Evolutionary conservation across 2,888 invertebrate species (phyloP).

Genomic region (Trichacis sp.): DNA sequence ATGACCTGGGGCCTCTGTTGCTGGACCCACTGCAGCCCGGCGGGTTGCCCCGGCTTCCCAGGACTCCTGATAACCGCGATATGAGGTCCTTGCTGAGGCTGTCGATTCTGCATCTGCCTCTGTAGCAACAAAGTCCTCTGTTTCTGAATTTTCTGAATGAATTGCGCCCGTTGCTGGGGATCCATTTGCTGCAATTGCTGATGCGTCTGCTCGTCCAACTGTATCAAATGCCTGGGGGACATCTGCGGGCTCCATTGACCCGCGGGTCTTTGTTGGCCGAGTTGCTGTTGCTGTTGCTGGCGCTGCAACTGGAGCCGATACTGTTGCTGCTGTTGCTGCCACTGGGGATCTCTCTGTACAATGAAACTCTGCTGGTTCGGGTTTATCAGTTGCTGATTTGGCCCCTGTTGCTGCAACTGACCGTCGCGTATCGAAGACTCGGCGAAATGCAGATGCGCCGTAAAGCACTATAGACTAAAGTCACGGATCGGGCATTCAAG

Average conservation of each 20-base stretch:
- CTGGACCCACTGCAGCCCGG: conserved; percentile 75
- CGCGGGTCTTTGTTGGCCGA: conserved; percentile 59
- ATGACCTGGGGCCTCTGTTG: conserved; percentile 75
- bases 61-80: conserved; percentile 80
- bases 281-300: conserved; percentile 63
- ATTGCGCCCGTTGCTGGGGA: conserved; percentile 83
- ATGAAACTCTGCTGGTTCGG: conserved; percentile 63
- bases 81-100: conserved; percentile 73
- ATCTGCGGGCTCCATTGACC: conserved; percentile 72
- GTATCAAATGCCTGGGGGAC: conserved; percentile 78
- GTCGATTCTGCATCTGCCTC: conserved; percentile 72
- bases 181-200: conserved; percentile 86
- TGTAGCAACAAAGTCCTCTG: conserved; percentile 73
- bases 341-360: conserved; percentile 73
- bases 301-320: conserved; percentile 63
- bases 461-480: too few species aligned
- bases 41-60: conserved; percentile 74
- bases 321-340: conserved; percentile 72
- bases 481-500: too few species aligned
- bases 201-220: conserved; percentile 85
- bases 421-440: conserved; percentile 68
- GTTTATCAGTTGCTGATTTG: conserved; percentile 64
- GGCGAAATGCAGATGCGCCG: too few species aligned
- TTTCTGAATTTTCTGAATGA: conserved; percentile 82
- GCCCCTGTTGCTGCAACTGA: conserved; percentile 64